Evolutionary conservation across 2,797 vertebrate genomes (phyloP).

Genomic region (Chelmon rostratus): DNA sequence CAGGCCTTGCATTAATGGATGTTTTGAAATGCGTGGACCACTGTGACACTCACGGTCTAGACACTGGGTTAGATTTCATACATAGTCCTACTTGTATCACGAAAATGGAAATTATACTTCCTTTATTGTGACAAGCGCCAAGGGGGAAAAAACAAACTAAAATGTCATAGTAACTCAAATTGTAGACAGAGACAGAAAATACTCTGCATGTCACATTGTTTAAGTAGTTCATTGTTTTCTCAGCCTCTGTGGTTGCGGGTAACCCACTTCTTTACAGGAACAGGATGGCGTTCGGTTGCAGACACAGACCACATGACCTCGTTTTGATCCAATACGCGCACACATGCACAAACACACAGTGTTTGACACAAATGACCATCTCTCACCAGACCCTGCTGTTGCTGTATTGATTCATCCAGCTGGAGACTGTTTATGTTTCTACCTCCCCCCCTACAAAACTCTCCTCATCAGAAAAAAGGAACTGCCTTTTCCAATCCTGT

Average conservation of each 20-base stretch:
- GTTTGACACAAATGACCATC: slow-evolving; percentile 40
- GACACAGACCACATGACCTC: slow-evolving; percentile 39
- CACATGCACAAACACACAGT: slow-evolving; percentile 12
- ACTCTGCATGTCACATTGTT: slow-evolving; percentile 6
- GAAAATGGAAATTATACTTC: slow-evolving; percentile 31
- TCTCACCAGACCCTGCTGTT: slow-evolving; percentile 39
- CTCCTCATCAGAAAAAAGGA: slow-evolving; percentile 2
- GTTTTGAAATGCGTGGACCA: no score
- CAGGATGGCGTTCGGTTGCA: slow-evolving; percentile 35
- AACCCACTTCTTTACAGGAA: slow-evolving; percentile 48
- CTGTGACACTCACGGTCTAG: no score
- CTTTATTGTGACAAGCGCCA: slow-evolving; percentile 20
- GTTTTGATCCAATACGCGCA: slow-evolving; percentile 24
- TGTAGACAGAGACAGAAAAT: slow-evolving; percentile 14
- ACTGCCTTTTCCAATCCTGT: slow-evolving; percentile 31
- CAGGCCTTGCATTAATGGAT: no score
- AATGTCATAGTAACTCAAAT: slow-evolving; percentile 40
- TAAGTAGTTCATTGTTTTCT: slow-evolving; percentile 36
- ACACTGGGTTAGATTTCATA: no score
- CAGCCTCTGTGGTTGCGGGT: slow-evolving; percentile 36
- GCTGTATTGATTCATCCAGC: slow-evolving; percentile 48
- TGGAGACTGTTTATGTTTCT: slow-evolving; percentile 40
- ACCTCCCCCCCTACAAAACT: slow-evolving; percentile 24
- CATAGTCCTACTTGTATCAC: slow-evolving; percentile 11
- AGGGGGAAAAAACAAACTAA: slow-evolving; percentile 28